Conservation (phyloP, 2,888 invertebrate genomes). For the Tipula helvola region DNA sequence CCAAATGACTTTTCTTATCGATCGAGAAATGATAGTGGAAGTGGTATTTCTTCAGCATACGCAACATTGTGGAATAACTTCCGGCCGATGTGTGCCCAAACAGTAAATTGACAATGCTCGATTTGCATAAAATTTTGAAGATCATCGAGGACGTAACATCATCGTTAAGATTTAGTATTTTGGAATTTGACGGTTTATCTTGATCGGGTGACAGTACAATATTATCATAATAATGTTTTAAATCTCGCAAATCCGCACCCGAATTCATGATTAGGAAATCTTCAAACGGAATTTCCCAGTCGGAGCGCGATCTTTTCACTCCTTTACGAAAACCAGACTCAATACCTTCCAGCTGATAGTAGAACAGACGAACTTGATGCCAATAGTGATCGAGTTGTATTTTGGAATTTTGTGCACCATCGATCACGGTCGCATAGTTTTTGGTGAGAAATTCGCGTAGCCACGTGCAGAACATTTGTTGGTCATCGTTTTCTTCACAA, state of each 20-base stretch:
- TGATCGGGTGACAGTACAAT: constrained; percentile 23
- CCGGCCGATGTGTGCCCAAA: constrained; percentile 73
- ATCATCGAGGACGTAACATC: constrained; percentile 29
- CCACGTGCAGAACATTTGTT: constrained; percentile 32
- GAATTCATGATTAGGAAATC: constrained; percentile 66
- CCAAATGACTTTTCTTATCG: constrained; percentile 36
- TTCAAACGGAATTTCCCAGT: constrained; percentile 45
- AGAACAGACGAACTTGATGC: constrained; percentile 72
- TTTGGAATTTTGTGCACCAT: constrained; percentile 39
- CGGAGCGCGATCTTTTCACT: constrained; percentile 48
- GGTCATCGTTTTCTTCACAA: constrained; percentile 31
- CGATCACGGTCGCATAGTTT: constrained; percentile 52
- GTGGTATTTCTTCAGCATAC: constrained; percentile 73
- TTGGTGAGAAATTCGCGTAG: constrained; percentile 41
- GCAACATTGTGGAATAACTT: constrained; percentile 68
- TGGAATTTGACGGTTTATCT: constrained; percentile 19
- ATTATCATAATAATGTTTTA: constrained; percentile 33
- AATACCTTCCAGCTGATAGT: constrained; percentile 66
- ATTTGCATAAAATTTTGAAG: constrained; percentile 18
- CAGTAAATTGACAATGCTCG: constrained; percentile 41
- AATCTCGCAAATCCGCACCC: constrained; percentile 58
- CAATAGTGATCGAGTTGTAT: constrained; percentile 58
- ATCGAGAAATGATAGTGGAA: constrained; percentile 56
- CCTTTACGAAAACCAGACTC: constrained; percentile 62
- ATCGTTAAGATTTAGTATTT: not conserved